Percentiles rank a stretch among this genome's conserved stretches.
Evolutionary conservation across 2,113 vertebrate species (phyloP).

Genomic region (Microcebus lehilahytsara): DNA sequence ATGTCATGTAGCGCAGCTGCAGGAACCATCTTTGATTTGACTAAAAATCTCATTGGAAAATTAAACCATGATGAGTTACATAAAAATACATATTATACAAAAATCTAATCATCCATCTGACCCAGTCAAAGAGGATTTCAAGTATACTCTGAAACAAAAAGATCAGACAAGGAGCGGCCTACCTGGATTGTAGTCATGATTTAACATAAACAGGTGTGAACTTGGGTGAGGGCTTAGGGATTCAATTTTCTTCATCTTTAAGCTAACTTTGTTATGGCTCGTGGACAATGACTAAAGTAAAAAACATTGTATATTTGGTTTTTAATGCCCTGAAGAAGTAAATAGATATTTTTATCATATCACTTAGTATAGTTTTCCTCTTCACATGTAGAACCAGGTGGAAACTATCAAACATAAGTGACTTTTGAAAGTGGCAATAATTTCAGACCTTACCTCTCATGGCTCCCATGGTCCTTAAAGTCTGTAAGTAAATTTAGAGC

Average conservation of each 20-base stretch:
- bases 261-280: neutral
- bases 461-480: neutral
- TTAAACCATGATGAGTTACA: neutral
- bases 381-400: neutral
- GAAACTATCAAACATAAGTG: neutral
- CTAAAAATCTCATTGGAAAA: neutral
- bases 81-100: neutral
- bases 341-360: neutral
- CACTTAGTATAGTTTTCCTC: neutral
- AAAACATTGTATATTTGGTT: neutral
- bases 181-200: neutral
- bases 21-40: neutral
- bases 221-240: neutral
- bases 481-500: neutral
- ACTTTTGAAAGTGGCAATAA: neutral
- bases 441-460: neutral
- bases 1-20: neutral
- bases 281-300: neutral
- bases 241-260: neutral
- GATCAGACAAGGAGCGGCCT: neutral
- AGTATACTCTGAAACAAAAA: neutral
- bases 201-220: neutral
- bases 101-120: neutral
- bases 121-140: constrained; percentile 7
- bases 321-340: neutral